Percentiles rank a stretch among this genome's conserved stretches.
phyloP scores from a whole-genome alignment of 2,113 vertebrate species.

The Fulica atra region DNA sequence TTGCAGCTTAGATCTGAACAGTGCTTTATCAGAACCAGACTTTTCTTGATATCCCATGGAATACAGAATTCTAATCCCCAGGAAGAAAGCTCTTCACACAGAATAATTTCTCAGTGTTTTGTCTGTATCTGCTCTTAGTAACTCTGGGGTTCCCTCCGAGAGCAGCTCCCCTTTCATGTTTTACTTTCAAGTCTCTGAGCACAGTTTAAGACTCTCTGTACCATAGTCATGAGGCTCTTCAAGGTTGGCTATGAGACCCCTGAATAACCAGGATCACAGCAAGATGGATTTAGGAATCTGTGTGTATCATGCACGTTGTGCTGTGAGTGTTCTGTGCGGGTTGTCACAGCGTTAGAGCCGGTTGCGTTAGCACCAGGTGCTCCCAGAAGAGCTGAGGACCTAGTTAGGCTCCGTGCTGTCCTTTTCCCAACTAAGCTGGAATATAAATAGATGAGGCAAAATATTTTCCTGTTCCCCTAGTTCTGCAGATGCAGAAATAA shows the following conservation, averaged over 20 bases:
- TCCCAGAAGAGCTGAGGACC: not conserved
- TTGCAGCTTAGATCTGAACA: not conserved
- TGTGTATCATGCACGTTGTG: accelerated
- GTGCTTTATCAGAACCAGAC: not conserved
- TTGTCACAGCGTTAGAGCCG: not conserved
- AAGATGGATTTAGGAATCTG: not conserved
- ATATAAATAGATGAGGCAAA: not conserved
- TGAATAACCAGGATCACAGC: not conserved
- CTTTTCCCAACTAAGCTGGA: not conserved
- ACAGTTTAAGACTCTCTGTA: not conserved
- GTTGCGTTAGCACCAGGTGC: not conserved
- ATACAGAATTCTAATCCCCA: not conserved
- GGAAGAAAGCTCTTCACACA: not conserved
- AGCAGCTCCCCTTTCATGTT: not conserved
- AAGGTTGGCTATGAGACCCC: not conserved
- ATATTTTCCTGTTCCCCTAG: not conserved
- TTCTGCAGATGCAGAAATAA: not conserved
- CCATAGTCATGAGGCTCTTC: not conserved
- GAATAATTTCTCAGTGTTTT: not conserved
- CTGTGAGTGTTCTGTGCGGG: not conserved
- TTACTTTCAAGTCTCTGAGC: not conserved
- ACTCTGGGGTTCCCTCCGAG: not conserved
- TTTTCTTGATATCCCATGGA: not conserved
- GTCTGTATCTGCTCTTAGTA: not conserved
- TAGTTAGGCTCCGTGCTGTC: not conserved